These are phyloP conservation scores for Apamea sordens DNA, from an alignment of 2,888 invertebrate genomes.

Conservation along the genomic window DNA sequence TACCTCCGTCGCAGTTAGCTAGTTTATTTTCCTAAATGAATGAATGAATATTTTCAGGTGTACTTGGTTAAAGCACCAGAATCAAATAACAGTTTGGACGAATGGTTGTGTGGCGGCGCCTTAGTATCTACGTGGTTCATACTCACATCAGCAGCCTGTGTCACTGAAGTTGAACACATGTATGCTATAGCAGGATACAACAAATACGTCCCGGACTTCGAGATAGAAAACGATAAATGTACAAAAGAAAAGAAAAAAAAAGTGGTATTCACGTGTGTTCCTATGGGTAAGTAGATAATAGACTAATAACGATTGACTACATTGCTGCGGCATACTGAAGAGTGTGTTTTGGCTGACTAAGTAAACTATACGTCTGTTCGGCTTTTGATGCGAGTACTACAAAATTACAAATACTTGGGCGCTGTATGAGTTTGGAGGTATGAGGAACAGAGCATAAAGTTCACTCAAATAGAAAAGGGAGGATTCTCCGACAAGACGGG, in stretches of 20 bases:
- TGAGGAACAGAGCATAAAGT: too few relatives aligned
- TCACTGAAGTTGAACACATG: conserved; percentile 69
- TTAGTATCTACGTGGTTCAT: conserved; percentile 65
- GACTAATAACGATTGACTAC: not conserved
- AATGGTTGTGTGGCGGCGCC: conserved; percentile 74
- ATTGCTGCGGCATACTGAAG: not conserved
- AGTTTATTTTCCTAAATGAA: not conserved
- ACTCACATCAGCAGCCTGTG: conserved; percentile 74
- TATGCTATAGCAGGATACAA: conserved; percentile 75
- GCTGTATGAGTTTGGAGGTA: too few relatives aligned
- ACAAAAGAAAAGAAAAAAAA: conserved; percentile 73
- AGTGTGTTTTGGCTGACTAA: not conserved
- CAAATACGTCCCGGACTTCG: conserved; percentile 64
- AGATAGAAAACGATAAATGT: conserved; percentile 69
- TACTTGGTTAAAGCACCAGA: conserved; percentile 67
- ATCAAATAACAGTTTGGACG: conserved; percentile 61
- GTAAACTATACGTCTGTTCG: not conserved
- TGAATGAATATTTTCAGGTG: conserved; percentile 54
- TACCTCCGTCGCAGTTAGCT: not conserved
- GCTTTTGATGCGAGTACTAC: not conserved
- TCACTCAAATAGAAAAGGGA: too few relatives aligned
- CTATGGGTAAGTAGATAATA: conserved; percentile 42
- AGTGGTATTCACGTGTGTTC: conserved; percentile 50
- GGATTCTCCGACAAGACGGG: too few relatives aligned
- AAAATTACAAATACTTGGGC: not conserved